phyloP scores from a whole-genome alignment of 92 coral and sea anemone genomes.

The Zoanthus solanderi region DNA sequence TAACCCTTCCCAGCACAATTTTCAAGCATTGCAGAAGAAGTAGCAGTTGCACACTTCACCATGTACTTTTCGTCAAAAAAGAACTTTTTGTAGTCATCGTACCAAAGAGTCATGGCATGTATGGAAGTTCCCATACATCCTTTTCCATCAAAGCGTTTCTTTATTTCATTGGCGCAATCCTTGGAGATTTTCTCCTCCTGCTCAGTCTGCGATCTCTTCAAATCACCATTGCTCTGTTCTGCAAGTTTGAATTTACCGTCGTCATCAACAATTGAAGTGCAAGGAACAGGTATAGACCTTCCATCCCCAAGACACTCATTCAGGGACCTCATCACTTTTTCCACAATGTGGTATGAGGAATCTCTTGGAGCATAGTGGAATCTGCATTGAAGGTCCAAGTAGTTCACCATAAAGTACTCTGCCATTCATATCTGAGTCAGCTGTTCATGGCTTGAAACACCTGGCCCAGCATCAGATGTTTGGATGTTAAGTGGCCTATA shows the following conservation, averaged over 20 bases:
- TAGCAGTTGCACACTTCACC: conserved; percentile 50
- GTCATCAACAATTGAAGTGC: conserved; percentile 25
- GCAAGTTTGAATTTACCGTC: conserved; percentile 27
- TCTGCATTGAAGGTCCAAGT: conserved; percentile 67
- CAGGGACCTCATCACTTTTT: conserved; percentile 69
- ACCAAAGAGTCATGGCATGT: conserved; percentile 17
- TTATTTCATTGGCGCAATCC: conserved; percentile 41
- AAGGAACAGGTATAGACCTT: conserved; percentile 59
- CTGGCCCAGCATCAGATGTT: conserved; percentile 76
- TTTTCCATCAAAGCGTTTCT: conserved; percentile 33
- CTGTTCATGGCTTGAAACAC: conserved; percentile 65
- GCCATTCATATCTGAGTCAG: conserved; percentile 66
- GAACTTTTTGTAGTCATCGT: conserved; percentile 33
- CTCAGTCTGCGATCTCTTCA: conserved; percentile 42
- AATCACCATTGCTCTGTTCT: conserved; percentile 46
- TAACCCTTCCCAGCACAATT: conserved; percentile 57
- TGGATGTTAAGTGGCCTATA: conserved; percentile 68
- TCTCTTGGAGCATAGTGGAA: conserved; percentile 75
- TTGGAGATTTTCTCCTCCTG: conserved; percentile 14
- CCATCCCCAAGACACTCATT: conserved; percentile 78
- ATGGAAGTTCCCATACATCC: conserved; percentile 60
- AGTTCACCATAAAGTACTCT: conserved; percentile 70
- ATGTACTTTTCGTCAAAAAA: conserved; percentile 61
- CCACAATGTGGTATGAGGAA: conserved; percentile 63
- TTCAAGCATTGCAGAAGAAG: conserved; percentile 23